Evolutionary conservation across 2,797 vertebrate species (phyloP), one percentile per base, ranked within the genome.

Genomic region (Gymnothorax reevesii): DNA sequence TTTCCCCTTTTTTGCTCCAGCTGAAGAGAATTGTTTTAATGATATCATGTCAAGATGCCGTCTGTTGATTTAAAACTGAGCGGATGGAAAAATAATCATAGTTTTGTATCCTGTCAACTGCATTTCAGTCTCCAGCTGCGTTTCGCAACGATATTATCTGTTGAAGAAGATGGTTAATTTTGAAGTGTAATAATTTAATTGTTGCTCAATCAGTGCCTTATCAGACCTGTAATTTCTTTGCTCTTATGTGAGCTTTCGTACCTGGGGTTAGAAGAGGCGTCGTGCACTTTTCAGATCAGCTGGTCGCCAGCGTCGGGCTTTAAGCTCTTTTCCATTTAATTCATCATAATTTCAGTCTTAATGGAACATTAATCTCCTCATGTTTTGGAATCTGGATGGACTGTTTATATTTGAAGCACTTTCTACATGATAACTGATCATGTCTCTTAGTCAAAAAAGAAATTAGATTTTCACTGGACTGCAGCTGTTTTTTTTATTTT

Each of bases 341-440:
- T 80, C 15, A 80, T 22, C 52, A 13, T 20, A 80, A 55, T 80
- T 80, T 52, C 10, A n/a, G 77, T 80, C 52, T 54, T 80, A 55
- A 80, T 9, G 49, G 52, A 80, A 80, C 20, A 80, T 80, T 20
- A 55, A 80, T 80, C 77, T 80, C 49, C 55, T 9, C 75, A 52
- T 33, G 42, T 25, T 52, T 79, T 80, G 77, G 52, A 80, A 55
- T 52, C 55, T 79, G 49, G 75, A 54, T 5, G 3, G 75, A 54
- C 75, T 79, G 49, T 52, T 54, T 79, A 54, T 79, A 79, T 54
- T 80, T 54, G n/a, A 80, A 80, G 77, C 77, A 80, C 77, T 80
- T 80, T 77, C 55, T 54, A 80, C 77, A 80, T 55, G 10, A 80
- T 80, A 49, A 55, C 77, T 22, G 77, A 80, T 80, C 49, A 9